Percentiles rank a stretch among this genome's conserved stretches.
Conservation (phyloP, 2,797 vertebrate genomes). For the Semotilus atromaculatus region DNA sequence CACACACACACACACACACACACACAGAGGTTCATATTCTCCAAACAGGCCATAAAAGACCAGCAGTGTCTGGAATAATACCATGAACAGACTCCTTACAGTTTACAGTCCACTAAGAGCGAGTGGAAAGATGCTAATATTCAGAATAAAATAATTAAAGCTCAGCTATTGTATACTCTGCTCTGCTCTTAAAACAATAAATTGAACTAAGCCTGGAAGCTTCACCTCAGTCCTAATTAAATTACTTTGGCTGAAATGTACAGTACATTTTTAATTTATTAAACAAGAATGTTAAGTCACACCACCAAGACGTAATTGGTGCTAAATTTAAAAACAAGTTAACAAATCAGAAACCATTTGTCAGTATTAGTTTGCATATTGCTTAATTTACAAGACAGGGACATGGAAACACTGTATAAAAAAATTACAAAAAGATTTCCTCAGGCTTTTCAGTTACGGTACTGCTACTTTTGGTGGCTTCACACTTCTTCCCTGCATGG, state of each 20-base stretch:
- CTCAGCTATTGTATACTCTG: slow-evolving; percentile 25
- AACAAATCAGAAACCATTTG: neutral
- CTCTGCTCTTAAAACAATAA: slow-evolving; percentile 38
- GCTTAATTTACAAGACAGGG: neutral
- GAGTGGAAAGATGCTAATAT: slow-evolving; percentile 4
- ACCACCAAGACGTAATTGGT: slow-evolving; percentile 17
- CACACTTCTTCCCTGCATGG: neutral
- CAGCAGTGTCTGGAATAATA: slow-evolving; percentile 51
- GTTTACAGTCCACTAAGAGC: slow-evolving; percentile 21
- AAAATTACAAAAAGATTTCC: neutral
- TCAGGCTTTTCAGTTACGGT: neutral
- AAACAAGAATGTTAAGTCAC: slow-evolving; percentile 17
- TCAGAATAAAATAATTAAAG: slow-evolving; percentile 30
- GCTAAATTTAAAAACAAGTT: neutral
- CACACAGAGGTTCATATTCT: no score
- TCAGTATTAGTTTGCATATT: neutral
- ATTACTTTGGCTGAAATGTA: slow-evolving; percentile 57
- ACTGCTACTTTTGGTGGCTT: neutral
- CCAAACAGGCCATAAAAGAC: no score
- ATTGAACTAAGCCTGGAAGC: slow-evolving; percentile 43
- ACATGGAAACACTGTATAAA: neutral
- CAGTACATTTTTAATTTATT: slow-evolving; percentile 44
- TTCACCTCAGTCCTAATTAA: slow-evolving; percentile 60
- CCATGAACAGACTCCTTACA: slow-evolving; percentile 22
- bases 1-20: neutral